A percentile compares a stretch with the other conserved stretches of the same genome.
Conservation (phyloP, 2,797 vertebrate species). For the Epinephelus coioides region DNA sequence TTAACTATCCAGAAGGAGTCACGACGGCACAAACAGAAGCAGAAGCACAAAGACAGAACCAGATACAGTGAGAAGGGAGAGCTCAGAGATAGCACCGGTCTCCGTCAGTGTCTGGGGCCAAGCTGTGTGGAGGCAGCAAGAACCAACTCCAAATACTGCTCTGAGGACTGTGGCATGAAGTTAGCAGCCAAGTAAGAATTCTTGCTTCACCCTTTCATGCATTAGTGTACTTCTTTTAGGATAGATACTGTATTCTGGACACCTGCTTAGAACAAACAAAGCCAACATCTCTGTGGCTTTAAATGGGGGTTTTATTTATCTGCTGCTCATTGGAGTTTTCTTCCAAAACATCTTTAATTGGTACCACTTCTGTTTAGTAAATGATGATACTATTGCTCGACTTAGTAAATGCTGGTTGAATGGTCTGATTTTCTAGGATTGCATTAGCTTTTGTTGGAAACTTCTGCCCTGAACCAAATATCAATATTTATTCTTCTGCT, state of each 20-base stretch:
- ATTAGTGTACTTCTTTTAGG: not conserved
- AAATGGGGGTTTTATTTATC: not conserved
- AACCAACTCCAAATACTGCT: slow-evolving; percentile 93
- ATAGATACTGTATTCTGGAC: not conserved
- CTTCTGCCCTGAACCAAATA: not conserved
- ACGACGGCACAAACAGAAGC: slow-evolving; percentile 93
- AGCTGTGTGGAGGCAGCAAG: slow-evolving; percentile 89
- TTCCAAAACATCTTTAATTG: not conserved
- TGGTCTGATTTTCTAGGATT: not conserved
- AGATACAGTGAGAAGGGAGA: slow-evolving; percentile 89
- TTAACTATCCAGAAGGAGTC: slow-evolving; percentile 88
- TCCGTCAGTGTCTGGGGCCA: slow-evolving; percentile 93
- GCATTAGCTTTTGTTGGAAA: not conserved
- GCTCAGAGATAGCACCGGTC: slow-evolving; percentile 83
- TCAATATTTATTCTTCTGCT: not conserved
- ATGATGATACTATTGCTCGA: not conserved
- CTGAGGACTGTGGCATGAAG: slow-evolving; percentile 96
- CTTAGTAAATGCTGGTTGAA: slow-evolving; percentile 13
- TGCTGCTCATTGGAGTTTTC: not conserved
- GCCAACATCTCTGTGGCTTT: not conserved
- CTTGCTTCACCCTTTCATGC: not conserved
- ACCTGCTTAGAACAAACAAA: not conserved
- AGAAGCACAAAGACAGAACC: slow-evolving; percentile 91
- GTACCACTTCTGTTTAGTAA: not conserved
- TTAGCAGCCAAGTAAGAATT: slow-evolving; percentile 91